Conservation (phyloP, 2,113 vertebrate species). For the Amphiprion ocellaris region DNA sequence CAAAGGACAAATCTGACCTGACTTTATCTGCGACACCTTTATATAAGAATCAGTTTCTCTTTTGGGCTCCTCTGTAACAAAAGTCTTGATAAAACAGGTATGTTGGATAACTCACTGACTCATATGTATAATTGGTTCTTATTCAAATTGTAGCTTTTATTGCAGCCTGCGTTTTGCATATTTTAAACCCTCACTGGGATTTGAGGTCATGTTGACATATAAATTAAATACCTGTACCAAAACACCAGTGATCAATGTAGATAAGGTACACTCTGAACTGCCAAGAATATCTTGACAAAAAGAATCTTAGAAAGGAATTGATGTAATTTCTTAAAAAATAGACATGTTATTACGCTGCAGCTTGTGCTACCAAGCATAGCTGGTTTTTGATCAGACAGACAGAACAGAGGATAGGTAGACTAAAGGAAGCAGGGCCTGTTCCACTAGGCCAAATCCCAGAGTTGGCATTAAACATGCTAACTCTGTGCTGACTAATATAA, state of each 20-base stretch:
- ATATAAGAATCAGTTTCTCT: not conserved
- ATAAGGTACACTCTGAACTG: no score
- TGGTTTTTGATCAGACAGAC: conserved; percentile 1
- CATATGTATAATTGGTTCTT: conserved; percentile 11
- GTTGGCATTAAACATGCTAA: conserved; percentile 14
- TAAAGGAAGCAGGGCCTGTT: not conserved
- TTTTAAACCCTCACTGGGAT: conserved; percentile 36
- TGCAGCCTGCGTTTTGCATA: conserved; percentile 32
- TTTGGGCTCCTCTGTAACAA: not conserved
- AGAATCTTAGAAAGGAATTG: no score
- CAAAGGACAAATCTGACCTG: not conserved
- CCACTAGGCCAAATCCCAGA: conserved; percentile 8
- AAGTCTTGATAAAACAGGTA: not conserved
- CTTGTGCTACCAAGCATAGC: conserved; percentile 11
- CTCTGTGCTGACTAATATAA: conserved; percentile 33
- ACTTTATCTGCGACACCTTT: not conserved
- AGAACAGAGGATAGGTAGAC: conserved; percentile 7
- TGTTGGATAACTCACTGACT: conserved; percentile 3
- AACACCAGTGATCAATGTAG: conserved; percentile 4
- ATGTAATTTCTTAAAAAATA: no score
- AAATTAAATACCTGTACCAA: conserved; percentile 34
- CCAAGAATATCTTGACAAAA: no score
- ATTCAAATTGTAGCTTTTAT: conserved; percentile 41
- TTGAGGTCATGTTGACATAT: conserved; percentile 12
- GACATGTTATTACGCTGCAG: not conserved